Conservation (phyloP, 1,140 invertebrate genomes). For the Listronotus oregonensis region DNA sequence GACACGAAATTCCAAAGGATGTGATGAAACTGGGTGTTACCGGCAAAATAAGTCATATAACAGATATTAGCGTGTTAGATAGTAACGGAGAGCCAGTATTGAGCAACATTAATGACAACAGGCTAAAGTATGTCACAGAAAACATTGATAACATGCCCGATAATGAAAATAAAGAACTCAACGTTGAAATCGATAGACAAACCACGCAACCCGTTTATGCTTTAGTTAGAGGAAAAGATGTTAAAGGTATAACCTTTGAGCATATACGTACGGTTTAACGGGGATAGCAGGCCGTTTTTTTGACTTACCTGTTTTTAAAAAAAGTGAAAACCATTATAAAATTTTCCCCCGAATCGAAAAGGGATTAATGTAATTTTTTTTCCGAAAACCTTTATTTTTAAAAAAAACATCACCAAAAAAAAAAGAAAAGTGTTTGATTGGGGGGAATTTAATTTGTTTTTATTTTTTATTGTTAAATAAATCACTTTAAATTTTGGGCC, state of each 20-base stretch:
- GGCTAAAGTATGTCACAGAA: constrained; percentile 28
- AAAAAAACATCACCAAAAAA: too few species aligned
- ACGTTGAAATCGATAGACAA: constrained; percentile 13
- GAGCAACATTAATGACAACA: constrained; percentile 22
- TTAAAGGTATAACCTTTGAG: constrained; percentile 30
- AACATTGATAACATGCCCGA: constrained; percentile 20
- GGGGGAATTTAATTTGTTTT: too few species aligned
- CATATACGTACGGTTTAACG: too few species aligned
- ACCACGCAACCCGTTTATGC: constrained; percentile 27
- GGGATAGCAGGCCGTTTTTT: too few species aligned
- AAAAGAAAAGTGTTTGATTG: too few species aligned
- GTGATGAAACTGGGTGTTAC: constrained; percentile 36
- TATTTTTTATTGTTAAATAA: too few species aligned
- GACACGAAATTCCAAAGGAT: constrained; percentile 21
- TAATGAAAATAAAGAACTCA: constrained; percentile 12
- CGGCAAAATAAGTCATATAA: constrained; percentile 29
- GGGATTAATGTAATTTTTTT: too few species aligned
- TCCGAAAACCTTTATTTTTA: too few species aligned
- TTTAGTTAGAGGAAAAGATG: constrained; percentile 40
- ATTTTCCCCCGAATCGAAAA: too few species aligned
- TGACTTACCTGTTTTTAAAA: too few species aligned
- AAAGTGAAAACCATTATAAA: too few species aligned
- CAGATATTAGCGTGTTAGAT: constrained; percentile 33
- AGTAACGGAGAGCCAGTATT: constrained; percentile 29
- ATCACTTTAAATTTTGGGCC: too few species aligned